Evolutionary conservation across 1,140 invertebrate genomes (phyloP).

Genomic region (Hyphantria cunea): DNA sequence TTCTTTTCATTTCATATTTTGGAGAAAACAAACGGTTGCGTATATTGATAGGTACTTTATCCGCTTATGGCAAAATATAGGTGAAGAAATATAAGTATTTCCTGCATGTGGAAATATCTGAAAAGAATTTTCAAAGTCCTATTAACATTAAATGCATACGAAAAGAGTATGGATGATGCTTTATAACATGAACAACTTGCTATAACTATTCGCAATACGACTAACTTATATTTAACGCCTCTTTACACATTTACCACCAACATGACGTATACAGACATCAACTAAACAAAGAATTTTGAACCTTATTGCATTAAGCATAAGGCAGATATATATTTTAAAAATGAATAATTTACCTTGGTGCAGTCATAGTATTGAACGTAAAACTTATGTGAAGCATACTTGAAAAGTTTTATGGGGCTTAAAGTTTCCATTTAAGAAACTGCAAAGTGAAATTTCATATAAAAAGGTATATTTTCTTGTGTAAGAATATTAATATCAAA

Average conservation of each 20-base stretch:
- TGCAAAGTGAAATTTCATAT: conserved; percentile 66
- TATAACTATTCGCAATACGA: conserved; percentile 51
- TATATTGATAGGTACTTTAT: too few species aligned
- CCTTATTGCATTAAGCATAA: conserved; percentile 28
- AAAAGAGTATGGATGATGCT: conserved; percentile 33
- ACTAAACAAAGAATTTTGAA: conserved; percentile 26
- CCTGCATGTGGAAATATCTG: neutral
- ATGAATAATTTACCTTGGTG: conserved; percentile 27
- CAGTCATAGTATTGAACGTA: conserved; percentile 54
- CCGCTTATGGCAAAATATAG: too few species aligned
- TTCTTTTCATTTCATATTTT: too few species aligned
- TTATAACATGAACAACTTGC: conserved; percentile 53
- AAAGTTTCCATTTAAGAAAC: conserved; percentile 67
- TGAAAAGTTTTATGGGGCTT: conserved; percentile 73
- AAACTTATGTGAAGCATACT: conserved; percentile 75
- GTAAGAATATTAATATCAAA: conserved; percentile 28
- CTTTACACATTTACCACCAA: conserved; percentile 33
- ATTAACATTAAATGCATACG: conserved; percentile 33
- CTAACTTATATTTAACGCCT: conserved; percentile 59
- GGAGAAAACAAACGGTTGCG: too few species aligned
- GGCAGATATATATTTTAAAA: neutral
- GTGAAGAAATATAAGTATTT: too few species aligned
- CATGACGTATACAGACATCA: neutral
- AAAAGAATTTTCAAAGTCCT: too few species aligned
- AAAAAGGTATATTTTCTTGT: conserved; percentile 35